Conservation (phyloP, 1,140 invertebrate genomes). For the Drosophila neocordata region DNA sequence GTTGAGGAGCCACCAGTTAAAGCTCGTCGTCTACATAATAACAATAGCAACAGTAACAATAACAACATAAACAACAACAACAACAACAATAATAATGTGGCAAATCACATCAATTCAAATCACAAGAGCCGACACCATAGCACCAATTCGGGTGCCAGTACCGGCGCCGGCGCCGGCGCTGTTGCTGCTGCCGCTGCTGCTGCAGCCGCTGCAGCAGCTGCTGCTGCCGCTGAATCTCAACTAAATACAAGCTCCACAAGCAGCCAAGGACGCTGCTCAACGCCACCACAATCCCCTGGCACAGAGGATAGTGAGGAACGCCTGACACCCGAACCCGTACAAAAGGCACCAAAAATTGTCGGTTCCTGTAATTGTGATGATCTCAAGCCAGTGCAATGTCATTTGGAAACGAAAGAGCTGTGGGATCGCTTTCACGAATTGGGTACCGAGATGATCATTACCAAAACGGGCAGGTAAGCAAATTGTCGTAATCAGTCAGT, state of each 20-base stretch:
- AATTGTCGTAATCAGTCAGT: constrained; percentile 25
- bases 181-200: constrained; percentile 36
- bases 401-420: constrained; percentile 96
- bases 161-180: constrained; percentile 42
- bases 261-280: constrained; percentile 80
- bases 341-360: constrained; percentile 80
- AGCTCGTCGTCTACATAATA: constrained; percentile 69
- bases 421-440: constrained; percentile 97
- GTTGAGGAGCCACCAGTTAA: constrained; percentile 78
- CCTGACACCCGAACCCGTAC: constrained; percentile 79
- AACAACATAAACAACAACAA: constrained; percentile 46
- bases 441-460: constrained; percentile 99
- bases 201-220: constrained; percentile 36
- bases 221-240: constrained; percentile 46
- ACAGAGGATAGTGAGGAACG: constrained; percentile 81
- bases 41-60: constrained; percentile 48
- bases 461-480: constrained; percentile 96
- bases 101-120: constrained; percentile 46
- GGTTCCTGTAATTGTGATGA: constrained; percentile 93
- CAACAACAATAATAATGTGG: constrained; percentile 58
- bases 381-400: constrained; percentile 91
- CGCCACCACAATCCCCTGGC: constrained; percentile 75
- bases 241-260: constrained; percentile 77
- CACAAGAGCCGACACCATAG: constrained; percentile 53
- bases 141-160: constrained; percentile 36